Percentiles rank a stretch among this genome's conserved stretches.
phyloP scores from a whole-genome alignment of 2,113 vertebrate genomes.

The Dryoscopus gambensis region DNA sequence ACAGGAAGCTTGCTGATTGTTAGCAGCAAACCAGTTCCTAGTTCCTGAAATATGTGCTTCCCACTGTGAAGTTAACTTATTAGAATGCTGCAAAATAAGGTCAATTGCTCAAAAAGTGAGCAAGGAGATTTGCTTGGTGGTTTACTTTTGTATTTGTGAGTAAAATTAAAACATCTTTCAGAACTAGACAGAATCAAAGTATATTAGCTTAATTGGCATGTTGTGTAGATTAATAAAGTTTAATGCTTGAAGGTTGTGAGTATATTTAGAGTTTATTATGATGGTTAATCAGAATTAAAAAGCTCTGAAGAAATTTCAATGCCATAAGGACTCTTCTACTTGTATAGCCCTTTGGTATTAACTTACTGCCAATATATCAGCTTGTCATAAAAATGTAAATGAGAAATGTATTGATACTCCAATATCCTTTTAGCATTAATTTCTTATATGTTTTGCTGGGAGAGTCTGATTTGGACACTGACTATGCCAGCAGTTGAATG shows the following conservation, averaged over 20 bases:
- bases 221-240: constrained; percentile 43
- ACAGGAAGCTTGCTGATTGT: background rate
- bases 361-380: background rate
- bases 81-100: background rate
- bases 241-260: background rate
- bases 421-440: background rate
- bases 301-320: background rate
- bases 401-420: background rate
- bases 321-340: background rate
- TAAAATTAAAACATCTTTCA: constrained; percentile 15
- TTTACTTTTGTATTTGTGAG: background rate
- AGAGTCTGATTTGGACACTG: background rate
- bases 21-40: background rate
- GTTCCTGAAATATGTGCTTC: background rate
- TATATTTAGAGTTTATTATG: constrained; percentile 41
- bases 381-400: constrained; percentile 30
- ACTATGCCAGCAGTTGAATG: background rate
- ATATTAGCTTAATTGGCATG: constrained; percentile 31
- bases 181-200: background rate
- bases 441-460: background rate
- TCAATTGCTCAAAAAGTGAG: background rate
- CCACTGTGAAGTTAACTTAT: background rate
- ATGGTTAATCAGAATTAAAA: constrained; percentile 45
- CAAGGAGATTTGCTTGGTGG: background rate
- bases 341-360: background rate